Evolutionary conservation across 2,888 invertebrate species (phyloP).

Genomic region (Harpagoxenus sublaevis): DNA sequence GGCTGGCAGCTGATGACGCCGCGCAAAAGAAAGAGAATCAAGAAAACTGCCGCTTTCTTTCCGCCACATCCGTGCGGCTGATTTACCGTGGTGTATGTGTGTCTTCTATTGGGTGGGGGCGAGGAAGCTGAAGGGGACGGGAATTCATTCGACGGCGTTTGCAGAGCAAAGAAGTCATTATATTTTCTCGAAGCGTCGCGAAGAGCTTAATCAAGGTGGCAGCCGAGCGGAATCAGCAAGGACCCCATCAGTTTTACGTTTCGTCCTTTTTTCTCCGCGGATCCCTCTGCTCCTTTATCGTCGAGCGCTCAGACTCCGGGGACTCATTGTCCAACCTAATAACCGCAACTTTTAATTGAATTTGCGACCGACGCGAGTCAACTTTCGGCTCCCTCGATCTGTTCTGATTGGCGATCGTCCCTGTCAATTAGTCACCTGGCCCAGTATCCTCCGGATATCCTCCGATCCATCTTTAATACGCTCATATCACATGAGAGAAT

Average conservation of each 20-base stretch:
- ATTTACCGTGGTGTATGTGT: conserved; percentile 39
- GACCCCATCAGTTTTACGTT: conserved; percentile 85
- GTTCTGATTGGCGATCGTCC: conserved; percentile 78
- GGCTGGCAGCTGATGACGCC: conserved; percentile 18
- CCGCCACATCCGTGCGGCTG: conserved; percentile 30
- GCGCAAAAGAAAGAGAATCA: conserved; percentile 24
- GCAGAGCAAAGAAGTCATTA: conserved; percentile 84
- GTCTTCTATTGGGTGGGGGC: conserved; percentile 47
- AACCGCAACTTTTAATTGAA: conserved; percentile 86
- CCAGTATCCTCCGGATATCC: conserved; percentile 57
- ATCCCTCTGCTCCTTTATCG: conserved; percentile 57
- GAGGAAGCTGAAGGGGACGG: conserved; percentile 48
- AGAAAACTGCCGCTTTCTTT: conserved; percentile 35
- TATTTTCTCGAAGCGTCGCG: conserved; percentile 85
- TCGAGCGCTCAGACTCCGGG: conserved; percentile 64
- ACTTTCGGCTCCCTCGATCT: conserved; percentile 78
- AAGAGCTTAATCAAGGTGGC: conserved; percentile 85
- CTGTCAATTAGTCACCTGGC: conserved; percentile 69
- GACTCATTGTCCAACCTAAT: conserved; percentile 85
- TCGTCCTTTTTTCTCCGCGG: conserved; percentile 72
- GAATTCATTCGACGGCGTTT: conserved; percentile 78
- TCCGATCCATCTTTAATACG: background rate
- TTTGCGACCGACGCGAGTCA: conserved; percentile 82
- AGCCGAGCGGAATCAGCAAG: conserved; percentile 86
- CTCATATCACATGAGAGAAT: background rate